Percentiles rank a stretch among this genome's conserved stretches.
Evolutionary conservation across 2,113 vertebrate genomes (phyloP).

Genomic region (Pristiophorus japonicus): DNA sequence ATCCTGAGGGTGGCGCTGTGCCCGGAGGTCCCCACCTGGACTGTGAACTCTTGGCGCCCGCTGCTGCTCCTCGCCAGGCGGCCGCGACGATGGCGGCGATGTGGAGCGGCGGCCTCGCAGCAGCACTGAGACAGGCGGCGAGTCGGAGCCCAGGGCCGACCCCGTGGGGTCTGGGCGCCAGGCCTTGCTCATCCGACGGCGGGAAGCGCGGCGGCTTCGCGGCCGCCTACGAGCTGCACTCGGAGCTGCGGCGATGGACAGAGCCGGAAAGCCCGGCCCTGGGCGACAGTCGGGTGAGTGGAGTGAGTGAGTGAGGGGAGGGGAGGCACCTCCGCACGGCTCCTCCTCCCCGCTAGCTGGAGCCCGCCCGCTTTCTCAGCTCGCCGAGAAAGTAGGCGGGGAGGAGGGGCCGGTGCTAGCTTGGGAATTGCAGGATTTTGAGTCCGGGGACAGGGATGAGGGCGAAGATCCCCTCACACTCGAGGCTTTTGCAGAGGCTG

Average conservation of each 20-base stretch:
- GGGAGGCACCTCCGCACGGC: no score
- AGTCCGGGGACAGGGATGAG: no score
- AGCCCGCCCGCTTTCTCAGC: no score
- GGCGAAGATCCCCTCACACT: no score
- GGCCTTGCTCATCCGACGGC: not conserved
- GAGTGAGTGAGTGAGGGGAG: not conserved
- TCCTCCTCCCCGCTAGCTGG: no score
- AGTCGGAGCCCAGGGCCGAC: not conserved
- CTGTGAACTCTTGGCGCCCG: not conserved
- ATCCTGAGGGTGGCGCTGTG: not conserved
- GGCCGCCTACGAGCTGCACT: conserved; percentile 53
- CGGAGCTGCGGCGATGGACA: conserved; percentile 46
- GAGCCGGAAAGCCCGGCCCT: not conserved
- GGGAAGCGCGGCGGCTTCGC: conserved; percentile 53
- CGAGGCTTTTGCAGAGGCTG: no score
- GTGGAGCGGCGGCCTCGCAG: not conserved
- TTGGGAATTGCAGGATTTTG: no score
- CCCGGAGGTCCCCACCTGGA: not conserved
- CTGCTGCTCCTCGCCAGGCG: conserved; percentile 24
- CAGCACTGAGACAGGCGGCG: not conserved
- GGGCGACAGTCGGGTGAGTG: not conserved
- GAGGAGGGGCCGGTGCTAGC: no score
- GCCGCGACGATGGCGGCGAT: conserved; percentile 48
- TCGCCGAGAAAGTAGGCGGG: no score
- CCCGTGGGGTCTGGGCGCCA: not conserved